Conservation (phyloP, 64 coral and sea anemone genomes). For the Stichodactyla mertensii region DNA sequence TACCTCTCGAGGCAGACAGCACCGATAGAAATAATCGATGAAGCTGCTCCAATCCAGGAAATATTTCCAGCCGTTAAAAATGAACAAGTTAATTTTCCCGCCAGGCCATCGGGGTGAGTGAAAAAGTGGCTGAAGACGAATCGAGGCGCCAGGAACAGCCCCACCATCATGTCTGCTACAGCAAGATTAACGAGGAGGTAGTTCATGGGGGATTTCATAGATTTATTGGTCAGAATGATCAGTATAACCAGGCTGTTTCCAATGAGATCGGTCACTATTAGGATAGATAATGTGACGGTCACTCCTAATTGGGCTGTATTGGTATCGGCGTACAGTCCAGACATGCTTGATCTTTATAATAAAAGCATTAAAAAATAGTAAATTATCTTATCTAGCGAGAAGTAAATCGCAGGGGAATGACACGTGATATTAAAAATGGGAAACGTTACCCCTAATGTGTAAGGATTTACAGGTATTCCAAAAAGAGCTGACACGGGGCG, state of each 20-base stretch:
- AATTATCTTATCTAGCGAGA: no score
- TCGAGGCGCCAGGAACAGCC: background rate
- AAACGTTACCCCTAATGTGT: no score
- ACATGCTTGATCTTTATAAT: no score
- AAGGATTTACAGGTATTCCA: no score
- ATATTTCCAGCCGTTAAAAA: constrained; percentile 1
- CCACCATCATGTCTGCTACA: background rate
- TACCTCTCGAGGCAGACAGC: background rate
- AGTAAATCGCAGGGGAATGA: no score
- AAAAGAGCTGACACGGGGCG: no score
- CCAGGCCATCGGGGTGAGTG: background rate
- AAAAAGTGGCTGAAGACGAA: background rate
- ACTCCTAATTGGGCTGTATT: no score
- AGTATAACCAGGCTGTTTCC: constrained; percentile 7
- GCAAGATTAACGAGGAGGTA: constrained; percentile 26
- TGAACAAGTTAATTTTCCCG: background rate
- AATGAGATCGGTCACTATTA: background rate
- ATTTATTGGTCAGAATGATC: constrained; percentile 13
- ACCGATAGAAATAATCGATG: background rate
- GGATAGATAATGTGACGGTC: no score
- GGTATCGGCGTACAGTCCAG: no score
- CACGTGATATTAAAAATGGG: no score
- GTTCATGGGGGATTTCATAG: constrained; percentile 24
- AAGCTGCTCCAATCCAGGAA: background rate
- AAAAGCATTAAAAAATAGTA: no score